Evolutionary conservation across 2,113 vertebrate genomes (phyloP).

Genomic region (Sander vitreus): DNA sequence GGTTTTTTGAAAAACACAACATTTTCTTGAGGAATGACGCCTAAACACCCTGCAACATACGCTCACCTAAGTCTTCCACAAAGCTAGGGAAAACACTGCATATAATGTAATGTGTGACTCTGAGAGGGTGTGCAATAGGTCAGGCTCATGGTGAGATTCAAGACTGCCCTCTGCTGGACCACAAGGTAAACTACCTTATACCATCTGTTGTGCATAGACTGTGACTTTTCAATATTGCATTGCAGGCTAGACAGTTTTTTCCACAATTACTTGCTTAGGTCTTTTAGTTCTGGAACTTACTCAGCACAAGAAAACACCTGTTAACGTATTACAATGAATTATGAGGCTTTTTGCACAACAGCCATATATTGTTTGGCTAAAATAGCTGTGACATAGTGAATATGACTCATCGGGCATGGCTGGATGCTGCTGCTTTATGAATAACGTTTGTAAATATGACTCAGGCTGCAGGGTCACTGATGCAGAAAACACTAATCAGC

Average conservation of each 20-base stretch:
- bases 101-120: too few species aligned
- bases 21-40: too few species aligned
- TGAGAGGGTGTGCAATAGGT: background rate
- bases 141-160: background rate
- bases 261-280: background rate
- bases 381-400: slow-evolving; percentile 12
- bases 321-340: background rate
- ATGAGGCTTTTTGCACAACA: background rate
- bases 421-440: slow-evolving; percentile 21
- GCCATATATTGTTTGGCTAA: background rate
- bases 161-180: slow-evolving; percentile 8
- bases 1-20: too few species aligned
- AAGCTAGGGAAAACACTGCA: too few species aligned
- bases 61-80: too few species aligned
- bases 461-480: background rate
- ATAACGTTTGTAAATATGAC: slow-evolving; percentile 8
- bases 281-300: background rate
- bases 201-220: background rate
- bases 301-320: background rate
- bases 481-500: background rate
- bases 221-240: background rate
- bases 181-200: background rate
- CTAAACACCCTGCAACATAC: too few species aligned
- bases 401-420: slow-evolving; percentile 27
- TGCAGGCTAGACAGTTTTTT: too few species aligned